Conservation (phyloP, 2,113 vertebrate genomes). For the Tylochromis polylepis region DNA sequence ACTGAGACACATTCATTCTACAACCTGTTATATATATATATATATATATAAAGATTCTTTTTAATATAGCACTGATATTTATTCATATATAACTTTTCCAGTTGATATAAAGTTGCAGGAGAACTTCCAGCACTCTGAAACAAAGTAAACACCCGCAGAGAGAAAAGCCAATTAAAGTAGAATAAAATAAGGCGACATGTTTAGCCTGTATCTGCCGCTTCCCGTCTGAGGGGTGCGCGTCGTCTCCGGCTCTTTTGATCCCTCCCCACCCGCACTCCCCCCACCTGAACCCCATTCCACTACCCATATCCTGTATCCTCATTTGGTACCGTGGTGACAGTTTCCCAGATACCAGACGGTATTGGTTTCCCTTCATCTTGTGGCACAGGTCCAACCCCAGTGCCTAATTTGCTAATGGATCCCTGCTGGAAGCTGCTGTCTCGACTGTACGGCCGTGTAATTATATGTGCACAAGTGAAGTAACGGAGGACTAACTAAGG, state of each 20-base stretch:
- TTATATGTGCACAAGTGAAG: slow-evolving; percentile 68
- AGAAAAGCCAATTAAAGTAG: slow-evolving; percentile 5
- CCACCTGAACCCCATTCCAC: not conserved
- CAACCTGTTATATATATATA: not conserved
- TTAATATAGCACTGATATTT: not conserved
- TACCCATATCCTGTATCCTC: slow-evolving; percentile 56
- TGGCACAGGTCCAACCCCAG: slow-evolving; percentile 65
- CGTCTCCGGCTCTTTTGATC: slow-evolving; percentile 25
- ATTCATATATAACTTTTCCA: not conserved
- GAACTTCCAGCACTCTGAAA: not conserved
- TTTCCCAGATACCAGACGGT: slow-evolving; percentile 55
- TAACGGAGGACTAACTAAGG: slow-evolving; percentile 56
- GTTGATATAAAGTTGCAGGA: not conserved
- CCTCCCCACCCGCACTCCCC: not conserved
- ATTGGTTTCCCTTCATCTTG: slow-evolving; percentile 64
- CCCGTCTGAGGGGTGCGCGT: slow-evolving; percentile 2
- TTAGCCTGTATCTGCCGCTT: slow-evolving; percentile 10
- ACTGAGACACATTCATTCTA: not conserved
- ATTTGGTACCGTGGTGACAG: slow-evolving; percentile 65
- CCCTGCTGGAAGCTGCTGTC: slow-evolving; percentile 59
- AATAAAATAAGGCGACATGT: slow-evolving; percentile 9
- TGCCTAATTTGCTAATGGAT: slow-evolving; percentile 75
- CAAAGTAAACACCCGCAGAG: not conserved
- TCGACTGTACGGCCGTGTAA: slow-evolving; percentile 53
- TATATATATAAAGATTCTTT: no score